Evolutionary conservation across 2,113 vertebrate species (phyloP).

Genomic region (Collichthys lucidus): DNA sequence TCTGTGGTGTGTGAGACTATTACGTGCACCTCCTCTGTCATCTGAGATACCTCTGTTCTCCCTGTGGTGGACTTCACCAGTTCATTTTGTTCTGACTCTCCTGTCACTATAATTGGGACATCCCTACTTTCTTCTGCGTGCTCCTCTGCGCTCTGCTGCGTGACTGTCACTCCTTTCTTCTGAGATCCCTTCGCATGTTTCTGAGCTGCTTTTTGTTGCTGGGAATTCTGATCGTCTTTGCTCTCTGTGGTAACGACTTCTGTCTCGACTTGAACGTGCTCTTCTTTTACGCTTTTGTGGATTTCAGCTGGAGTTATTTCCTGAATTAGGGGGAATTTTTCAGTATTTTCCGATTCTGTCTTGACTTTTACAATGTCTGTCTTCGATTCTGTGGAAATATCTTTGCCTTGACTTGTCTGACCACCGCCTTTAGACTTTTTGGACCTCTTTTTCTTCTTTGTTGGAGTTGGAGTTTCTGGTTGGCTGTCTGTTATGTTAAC

Average conservation of each 20-base stretch:
- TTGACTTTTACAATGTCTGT: conserved; percentile 50
- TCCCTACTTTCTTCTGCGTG: conserved; percentile 58
- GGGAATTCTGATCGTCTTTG: conserved; percentile 63
- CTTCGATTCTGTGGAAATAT: conserved; percentile 60
- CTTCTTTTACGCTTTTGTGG: conserved; percentile 59
- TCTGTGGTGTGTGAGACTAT: conserved; percentile 85
- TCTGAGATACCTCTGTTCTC: conserved; percentile 80
- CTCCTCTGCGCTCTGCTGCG: conserved; percentile 67
- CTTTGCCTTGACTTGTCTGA: conserved; percentile 68
- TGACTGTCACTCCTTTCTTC: conserved; percentile 68
- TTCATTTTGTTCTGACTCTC: conserved; percentile 66
- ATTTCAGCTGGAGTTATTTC: conserved; percentile 63
- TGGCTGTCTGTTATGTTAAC: conserved; percentile 50
- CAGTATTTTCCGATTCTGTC: conserved; percentile 29
- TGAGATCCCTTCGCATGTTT: conserved; percentile 69
- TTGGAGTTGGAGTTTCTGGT: conserved; percentile 53
- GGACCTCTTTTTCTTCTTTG: conserved; percentile 83
- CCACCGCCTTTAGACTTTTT: conserved; percentile 79
- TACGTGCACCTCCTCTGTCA: conserved; percentile 83
- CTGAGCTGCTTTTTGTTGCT: conserved; percentile 66
- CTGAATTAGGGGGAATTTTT: conserved; percentile 54
- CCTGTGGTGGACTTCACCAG: conserved; percentile 71
- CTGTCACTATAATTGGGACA: conserved; percentile 70
- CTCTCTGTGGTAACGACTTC: conserved; percentile 68
- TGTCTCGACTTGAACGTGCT: conserved; percentile 63